phyloP scores from a whole-genome alignment of 2,113 vertebrate species.

The Colius striatus region DNA sequence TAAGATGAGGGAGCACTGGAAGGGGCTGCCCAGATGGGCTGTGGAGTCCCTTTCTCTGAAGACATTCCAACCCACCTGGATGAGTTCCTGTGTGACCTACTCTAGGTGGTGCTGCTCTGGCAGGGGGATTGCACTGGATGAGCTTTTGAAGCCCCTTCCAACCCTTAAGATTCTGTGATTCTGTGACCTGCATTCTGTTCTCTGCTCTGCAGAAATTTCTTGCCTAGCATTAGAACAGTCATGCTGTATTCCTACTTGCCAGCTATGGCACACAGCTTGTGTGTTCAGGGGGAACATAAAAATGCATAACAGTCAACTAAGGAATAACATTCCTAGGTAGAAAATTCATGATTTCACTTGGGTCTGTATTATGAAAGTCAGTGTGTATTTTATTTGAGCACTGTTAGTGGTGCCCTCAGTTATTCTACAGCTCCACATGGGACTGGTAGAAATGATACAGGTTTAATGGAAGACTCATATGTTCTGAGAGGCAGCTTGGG shows the following conservation, averaged over 20 bases:
- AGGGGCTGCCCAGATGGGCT: too few relatives aligned
- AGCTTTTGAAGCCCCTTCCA: too few relatives aligned
- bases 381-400: neutral
- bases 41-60: too few relatives aligned
- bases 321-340: neutral
- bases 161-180: neutral
- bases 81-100: too few relatives aligned
- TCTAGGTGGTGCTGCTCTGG: too few relatives aligned
- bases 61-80: too few relatives aligned
- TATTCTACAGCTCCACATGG: neutral
- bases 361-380: neutral
- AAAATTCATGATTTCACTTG: neutral
- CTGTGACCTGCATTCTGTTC: neutral
- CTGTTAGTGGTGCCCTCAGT: rapidly evolving
- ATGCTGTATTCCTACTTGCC: neutral
- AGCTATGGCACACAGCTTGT: neutral
- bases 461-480: neutral
- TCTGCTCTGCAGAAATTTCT: neutral
- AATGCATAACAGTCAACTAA: neutral
- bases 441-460: neutral
- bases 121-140: too few relatives aligned
- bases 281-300: neutral
- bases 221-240: neutral
- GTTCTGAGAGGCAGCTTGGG: neutral
- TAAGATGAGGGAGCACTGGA: too few relatives aligned